These are phyloP conservation scores for Caerostris extrusa DNA, from an alignment of 1,140 invertebrate species.

Conservation along the genomic window DNA sequence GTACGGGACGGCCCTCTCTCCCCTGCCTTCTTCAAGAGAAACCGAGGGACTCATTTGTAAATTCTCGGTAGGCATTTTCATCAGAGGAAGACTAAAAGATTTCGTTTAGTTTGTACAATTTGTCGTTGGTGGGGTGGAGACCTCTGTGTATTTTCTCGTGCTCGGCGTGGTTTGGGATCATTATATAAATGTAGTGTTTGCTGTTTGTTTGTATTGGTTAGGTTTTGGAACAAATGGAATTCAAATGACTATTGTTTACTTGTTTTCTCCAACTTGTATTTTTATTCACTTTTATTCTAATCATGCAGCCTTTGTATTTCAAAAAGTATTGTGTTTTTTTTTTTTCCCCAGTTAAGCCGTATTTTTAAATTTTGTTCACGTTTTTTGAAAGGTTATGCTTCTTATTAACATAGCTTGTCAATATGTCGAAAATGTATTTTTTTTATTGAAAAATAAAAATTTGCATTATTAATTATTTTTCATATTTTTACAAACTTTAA, in stretches of 20 bases:
- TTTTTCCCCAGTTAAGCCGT: too few relatives aligned
- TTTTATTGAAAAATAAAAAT: not conserved
- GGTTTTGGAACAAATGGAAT: not conserved
- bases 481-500: too few relatives aligned
- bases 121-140: not conserved
- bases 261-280: not conserved
- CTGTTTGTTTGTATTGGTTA: not conserved
- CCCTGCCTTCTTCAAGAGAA: not conserved
- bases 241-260: constrained; percentile 1
- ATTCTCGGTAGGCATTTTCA: constrained; percentile 12
- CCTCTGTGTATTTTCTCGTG: not conserved
- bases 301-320: too few relatives aligned
- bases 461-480: not conserved
- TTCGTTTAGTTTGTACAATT: constrained; percentile 31
- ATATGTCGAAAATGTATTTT: not conserved
- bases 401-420: too few relatives aligned
- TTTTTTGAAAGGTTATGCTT: not conserved
- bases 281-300: too few relatives aligned
- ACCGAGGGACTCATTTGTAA: constrained; percentile 25
- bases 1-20: not conserved
- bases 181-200: constrained; percentile 11
- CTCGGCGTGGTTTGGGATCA: not conserved
- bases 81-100: constrained; percentile 37
- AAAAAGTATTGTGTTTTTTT: too few relatives aligned
- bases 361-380: not conserved